Percentiles rank a stretch among this genome's conserved stretches.
These are phyloP conservation scores for Scaptomyza pallida DNA, from an alignment of 1,140 invertebrate genomes.

Conservation along the genomic window DNA sequence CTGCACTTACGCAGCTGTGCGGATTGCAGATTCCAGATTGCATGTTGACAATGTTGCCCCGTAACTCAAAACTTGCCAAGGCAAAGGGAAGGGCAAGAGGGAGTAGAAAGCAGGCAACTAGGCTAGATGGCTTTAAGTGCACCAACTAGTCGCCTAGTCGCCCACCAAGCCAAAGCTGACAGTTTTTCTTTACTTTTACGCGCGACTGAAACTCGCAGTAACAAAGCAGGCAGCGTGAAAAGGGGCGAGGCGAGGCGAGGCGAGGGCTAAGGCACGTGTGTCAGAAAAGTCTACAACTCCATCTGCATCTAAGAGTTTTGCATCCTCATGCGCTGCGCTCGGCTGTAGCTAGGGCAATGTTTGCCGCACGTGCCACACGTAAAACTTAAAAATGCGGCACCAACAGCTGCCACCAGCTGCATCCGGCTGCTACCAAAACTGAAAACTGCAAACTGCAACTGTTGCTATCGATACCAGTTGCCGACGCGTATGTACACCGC, in stretches of 20 bases:
- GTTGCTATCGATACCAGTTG: slow-evolving; percentile 63
- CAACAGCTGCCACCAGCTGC: slow-evolving; percentile 57
- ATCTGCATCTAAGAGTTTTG: slow-evolving; percentile 43
- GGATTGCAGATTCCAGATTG: slow-evolving; percentile 35
- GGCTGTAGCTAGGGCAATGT: slow-evolving; percentile 45
- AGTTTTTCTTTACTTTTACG: slow-evolving; percentile 68
- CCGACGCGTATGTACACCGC: slow-evolving; percentile 8
- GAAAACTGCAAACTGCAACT: slow-evolving; percentile 44
- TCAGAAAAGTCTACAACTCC: slow-evolving; percentile 26
- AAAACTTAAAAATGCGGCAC: slow-evolving; percentile 70
- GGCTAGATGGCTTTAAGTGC: slow-evolving; percentile 42
- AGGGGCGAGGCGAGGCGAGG: not conserved
- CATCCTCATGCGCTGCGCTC: slow-evolving; percentile 22
- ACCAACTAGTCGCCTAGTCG: not conserved
- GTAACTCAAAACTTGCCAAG: slow-evolving; percentile 36
- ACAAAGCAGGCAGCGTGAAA: slow-evolving; percentile 33
- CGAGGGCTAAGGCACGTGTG: slow-evolving; percentile 33
- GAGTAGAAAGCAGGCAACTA: not conserved
- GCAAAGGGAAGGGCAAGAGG: too few relatives aligned
- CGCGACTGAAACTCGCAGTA: slow-evolving; percentile 53
- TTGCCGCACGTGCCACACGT: slow-evolving; percentile 66
- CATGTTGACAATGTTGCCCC: slow-evolving; percentile 39
- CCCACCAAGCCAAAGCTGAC: slow-evolving; percentile 36
- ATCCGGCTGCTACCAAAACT: slow-evolving; percentile 42
- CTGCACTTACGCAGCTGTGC: slow-evolving; percentile 52